These are phyloP conservation scores for Poecilus cupreus DNA, from an alignment of 2,888 invertebrate species.

Conservation along the genomic window DNA sequence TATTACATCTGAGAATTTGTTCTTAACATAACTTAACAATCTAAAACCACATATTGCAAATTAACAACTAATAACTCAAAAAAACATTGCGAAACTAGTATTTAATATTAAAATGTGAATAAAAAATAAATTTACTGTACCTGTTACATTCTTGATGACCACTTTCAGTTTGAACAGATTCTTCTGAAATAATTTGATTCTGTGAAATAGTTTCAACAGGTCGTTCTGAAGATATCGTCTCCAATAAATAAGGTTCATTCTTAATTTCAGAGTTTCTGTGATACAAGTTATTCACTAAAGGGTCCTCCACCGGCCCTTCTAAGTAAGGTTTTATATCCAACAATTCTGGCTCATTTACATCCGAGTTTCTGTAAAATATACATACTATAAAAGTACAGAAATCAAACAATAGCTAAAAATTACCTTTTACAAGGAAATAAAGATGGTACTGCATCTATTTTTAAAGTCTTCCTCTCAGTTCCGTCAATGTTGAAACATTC, in stretches of 20 bases:
- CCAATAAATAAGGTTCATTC: neutral
- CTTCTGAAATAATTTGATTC: neutral
- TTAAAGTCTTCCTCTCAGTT: neutral
- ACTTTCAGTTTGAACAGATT: neutral
- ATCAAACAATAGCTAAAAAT: neutral
- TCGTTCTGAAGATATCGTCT: neutral
- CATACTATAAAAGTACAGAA: neutral
- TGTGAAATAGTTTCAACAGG: neutral
- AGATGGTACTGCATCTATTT: conserved; percentile 2
- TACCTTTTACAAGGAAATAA: neutral
- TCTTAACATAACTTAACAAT: neutral
- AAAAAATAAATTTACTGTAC: neutral
- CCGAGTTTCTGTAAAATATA: neutral
- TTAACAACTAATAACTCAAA: no score
- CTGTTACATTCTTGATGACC: neutral
- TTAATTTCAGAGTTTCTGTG: no score
- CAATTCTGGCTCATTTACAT: no score
- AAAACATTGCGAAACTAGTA: no score
- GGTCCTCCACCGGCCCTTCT: no score
- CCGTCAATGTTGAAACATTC: neutral
- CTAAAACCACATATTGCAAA: neutral
- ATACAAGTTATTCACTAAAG: no score
- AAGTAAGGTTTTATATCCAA: no score
- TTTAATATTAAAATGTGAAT: neutral
- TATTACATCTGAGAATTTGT: neutral